These are phyloP conservation scores for Okamejei kenojei DNA, from an alignment of 2,797 vertebrate genomes.

Conservation along the genomic window DNA sequence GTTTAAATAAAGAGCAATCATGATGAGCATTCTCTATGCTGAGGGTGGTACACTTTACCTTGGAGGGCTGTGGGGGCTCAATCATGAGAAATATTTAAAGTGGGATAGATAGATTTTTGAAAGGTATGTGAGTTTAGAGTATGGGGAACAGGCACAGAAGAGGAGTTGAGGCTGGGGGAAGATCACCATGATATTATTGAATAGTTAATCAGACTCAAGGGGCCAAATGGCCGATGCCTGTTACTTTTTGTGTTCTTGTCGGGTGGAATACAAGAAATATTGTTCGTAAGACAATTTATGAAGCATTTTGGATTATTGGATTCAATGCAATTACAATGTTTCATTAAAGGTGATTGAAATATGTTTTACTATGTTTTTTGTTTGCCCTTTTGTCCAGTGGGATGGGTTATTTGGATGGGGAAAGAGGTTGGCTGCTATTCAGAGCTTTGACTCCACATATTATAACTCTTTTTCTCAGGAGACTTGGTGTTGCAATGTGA, in stretches of 20 bases:
- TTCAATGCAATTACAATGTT: not conserved
- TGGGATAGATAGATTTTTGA: no score
- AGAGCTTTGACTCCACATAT: not conserved
- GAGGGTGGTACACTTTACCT: no score
- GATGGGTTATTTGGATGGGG: not conserved
- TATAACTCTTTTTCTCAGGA: not conserved
- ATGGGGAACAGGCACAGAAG: no score
- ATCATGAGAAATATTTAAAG: no score
- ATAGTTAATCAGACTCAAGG: not conserved
- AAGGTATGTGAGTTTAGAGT: no score
- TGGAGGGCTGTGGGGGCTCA: no score
- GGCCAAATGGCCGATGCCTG: not conserved
- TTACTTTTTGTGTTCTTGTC: not conserved
- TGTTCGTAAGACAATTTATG: not conserved
- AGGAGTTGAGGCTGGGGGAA: no score
- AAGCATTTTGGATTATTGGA: not conserved
- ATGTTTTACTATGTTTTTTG: not conserved
- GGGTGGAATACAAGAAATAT: not conserved
- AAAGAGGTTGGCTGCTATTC: not conserved
- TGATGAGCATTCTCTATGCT: no score
- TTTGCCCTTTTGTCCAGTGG: not conserved
- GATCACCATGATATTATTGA: not conserved
- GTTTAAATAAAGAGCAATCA: no score
- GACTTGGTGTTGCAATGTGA: no score
- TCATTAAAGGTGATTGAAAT: not conserved